These are phyloP conservation scores for Rotaria macrura DNA, from an alignment of 2,888 invertebrate species.

Conservation along the genomic window DNA sequence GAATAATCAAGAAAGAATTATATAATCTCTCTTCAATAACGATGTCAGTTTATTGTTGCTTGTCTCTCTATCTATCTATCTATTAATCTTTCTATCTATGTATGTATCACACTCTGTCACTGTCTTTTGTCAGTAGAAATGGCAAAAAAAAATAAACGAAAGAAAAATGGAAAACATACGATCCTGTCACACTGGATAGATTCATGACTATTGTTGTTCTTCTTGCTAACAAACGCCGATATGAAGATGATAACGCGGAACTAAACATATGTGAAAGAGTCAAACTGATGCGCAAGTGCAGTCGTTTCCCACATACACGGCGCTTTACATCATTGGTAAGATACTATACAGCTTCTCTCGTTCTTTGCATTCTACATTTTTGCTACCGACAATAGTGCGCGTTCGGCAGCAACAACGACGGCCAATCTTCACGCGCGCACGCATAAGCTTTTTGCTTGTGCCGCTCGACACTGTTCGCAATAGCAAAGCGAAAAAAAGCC, in stretches of 20 bases:
- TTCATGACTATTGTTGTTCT: not conserved
- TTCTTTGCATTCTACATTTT: not conserved
- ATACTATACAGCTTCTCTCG: not conserved
- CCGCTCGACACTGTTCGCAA: not conserved
- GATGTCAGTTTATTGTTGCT: not conserved
- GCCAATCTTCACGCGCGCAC: not conserved
- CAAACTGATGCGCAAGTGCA: slow-evolving; percentile 3
- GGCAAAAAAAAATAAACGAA: not conserved
- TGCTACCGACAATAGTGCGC: not conserved
- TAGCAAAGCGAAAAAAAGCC: slow-evolving; percentile 7
- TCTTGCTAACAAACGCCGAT: not conserved
- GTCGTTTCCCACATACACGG: not conserved
- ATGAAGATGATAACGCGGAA: not conserved
- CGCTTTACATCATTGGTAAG: not conserved
- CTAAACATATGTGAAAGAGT: not conserved
- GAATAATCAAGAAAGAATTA: not conserved
- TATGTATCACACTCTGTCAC: not conserved
- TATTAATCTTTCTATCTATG: no score
- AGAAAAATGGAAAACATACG: not conserved
- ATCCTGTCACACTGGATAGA: not conserved
- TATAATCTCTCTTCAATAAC: not conserved
- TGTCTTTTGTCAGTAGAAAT: not conserved
- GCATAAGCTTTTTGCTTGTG: not conserved
- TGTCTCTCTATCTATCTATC: not conserved
- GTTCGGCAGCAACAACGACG: not conserved